phyloP scores from a whole-genome alignment of 2,113 vertebrate species.

The Xiphophorus maculatus region DNA sequence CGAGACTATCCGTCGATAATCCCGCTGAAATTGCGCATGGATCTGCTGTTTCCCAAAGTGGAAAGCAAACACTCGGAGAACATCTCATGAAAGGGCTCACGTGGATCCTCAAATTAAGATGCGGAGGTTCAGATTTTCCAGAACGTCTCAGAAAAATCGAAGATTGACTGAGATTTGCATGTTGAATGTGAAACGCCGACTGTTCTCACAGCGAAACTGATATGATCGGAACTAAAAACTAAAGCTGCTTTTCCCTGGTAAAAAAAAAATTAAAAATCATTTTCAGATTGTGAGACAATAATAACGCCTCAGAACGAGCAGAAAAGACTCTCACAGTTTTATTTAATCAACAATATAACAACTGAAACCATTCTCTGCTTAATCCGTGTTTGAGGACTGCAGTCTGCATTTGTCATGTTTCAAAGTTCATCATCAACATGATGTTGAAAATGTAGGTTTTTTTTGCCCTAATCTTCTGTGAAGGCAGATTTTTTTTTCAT shows the following conservation, averaged over 20 bases:
- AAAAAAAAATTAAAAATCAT: background rate
- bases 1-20: constrained; percentile 67
- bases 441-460: no score
- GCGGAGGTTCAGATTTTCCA: background rate
- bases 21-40: constrained; percentile 70
- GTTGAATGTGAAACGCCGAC: background rate
- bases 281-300: background rate
- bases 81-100: constrained; percentile 42
- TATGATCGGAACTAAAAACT: constrained; percentile 8
- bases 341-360: background rate
- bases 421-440: no score
- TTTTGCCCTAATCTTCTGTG: background rate
- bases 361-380: no score
- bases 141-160: constrained; percentile 5
- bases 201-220: background rate
- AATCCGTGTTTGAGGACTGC: no score
- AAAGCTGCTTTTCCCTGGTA: no score
- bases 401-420: no score
- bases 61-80: constrained; percentile 64
- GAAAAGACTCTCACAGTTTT: background rate
- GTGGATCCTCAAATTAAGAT: constrained; percentile 6
- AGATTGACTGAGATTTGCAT: background rate
- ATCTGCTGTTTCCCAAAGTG: constrained; percentile 69
- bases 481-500: no score
- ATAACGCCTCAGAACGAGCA: no score